These are phyloP conservation scores for Carapus acus DNA, from an alignment of 2,797 vertebrate genomes.

Conservation along the genomic window DNA sequence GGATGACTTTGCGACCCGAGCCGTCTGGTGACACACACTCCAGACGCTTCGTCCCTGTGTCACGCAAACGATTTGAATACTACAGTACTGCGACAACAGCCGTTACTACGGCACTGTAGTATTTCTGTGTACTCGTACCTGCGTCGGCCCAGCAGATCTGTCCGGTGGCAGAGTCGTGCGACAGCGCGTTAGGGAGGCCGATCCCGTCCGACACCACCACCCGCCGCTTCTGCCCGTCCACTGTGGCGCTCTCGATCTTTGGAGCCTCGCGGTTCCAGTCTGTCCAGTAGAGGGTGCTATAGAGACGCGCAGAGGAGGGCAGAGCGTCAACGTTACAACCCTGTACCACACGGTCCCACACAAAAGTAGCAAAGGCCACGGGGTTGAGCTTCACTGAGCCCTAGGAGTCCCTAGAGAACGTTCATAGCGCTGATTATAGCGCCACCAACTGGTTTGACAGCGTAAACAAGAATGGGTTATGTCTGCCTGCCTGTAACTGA, in stretches of 20 bases:
- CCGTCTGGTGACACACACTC: constrained; percentile 85
- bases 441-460: too few species aligned
- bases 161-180: constrained; percentile 78
- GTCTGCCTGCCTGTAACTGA: too few species aligned
- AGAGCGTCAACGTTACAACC: too few species aligned
- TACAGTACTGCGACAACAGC: too few species aligned
- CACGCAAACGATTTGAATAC: too few species aligned
- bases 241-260: constrained; percentile 86
- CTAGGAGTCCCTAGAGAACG: too few species aligned
- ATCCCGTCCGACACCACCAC: constrained; percentile 80
- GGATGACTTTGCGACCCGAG: constrained; percentile 75
- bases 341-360: too few species aligned
- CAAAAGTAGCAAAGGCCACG: too few species aligned
- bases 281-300: constrained; percentile 92
- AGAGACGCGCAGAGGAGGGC: not conserved
- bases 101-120: too few species aligned
- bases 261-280: constrained; percentile 98
- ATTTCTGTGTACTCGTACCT: constrained; percentile 70
- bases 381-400: too few species aligned
- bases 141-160: constrained; percentile 95
- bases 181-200: constrained; percentile 90
- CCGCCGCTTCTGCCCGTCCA: constrained; percentile 82
- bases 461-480: too few species aligned
- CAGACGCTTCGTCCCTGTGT: constrained; percentile 87
- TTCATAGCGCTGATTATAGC: too few species aligned